Evolutionary conservation across 1,140 invertebrate genomes (phyloP), one percentile per base, ranked within the genome.

Genomic region (Theocolax elegans): DNA sequence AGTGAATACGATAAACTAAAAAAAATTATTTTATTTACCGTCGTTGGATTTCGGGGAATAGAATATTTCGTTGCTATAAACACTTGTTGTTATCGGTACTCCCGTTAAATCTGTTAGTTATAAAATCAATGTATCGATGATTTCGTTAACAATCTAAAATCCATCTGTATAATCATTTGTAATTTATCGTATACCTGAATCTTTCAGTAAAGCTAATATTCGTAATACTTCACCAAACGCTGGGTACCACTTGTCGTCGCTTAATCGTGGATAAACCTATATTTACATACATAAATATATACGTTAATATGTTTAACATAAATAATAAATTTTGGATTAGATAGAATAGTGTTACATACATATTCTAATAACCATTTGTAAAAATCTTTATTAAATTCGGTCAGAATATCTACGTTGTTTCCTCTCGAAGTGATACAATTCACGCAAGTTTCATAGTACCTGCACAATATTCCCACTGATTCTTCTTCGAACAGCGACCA

Each of bases 171-270:
- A n/a, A n/a, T n/a, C n/a, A n/a, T n/a, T n/a, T n/a, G n/a, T n/a
- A n/a, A n/a, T n/a, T n/a, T n/a, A 42, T 53, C 3, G 15, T 19
- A 48, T 12, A 72, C 88, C 87, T 67, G 85, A 80, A 65, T 78
- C 81, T 77, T 87, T 86, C 17, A 89, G 80, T 7, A 88, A 87
- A 4, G 87, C 85, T 21, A 88, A 85, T 58, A 91, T 84, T 73
- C 88, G 80, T 17, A 89, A 76, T 23, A 90, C 79, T 17, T 89
- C 89, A 0, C 89, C 89, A 63, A 89, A 90, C 27, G 88, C 89
- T 6, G 88, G 83, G 73, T 90, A 91, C 77, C 89, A 85, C 74
- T 87, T 89, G 27, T 90, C 88, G 69, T 90, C 89, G 29, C 83
- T 75, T 19, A 90, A 80, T 71, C 86, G 88, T 13, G 86, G 86